Percentiles rank a stretch among this genome's conserved stretches.
phyloP scores from a whole-genome alignment of 2,797 vertebrate genomes.

The Hemibagrus guttatus region DNA sequence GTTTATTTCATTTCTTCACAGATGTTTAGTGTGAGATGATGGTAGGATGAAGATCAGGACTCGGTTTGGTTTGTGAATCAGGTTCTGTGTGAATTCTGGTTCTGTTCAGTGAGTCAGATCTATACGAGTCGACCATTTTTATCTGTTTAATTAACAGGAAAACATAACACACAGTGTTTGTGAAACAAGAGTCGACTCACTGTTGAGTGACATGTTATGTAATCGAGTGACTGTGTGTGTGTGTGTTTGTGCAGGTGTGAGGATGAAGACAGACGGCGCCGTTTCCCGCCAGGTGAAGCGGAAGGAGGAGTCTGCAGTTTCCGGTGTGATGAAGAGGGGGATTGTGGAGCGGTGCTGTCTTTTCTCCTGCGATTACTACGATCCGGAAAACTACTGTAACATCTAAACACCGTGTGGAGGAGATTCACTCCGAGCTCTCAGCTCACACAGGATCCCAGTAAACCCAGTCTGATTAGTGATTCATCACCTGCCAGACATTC shows the following conservation, averaged over 20 bases:
- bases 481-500: background rate
- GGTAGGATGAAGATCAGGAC: no score
- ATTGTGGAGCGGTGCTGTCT: constrained; percentile 53
- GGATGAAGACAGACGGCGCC: constrained; percentile 27
- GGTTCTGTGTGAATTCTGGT: no score
- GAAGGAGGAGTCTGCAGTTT: constrained; percentile 3
- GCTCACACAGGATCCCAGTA: background rate
- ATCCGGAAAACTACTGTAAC: constrained; percentile 58
- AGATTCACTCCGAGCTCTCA: background rate
- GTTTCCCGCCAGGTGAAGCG: constrained; percentile 13
- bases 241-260: constrained; percentile 27
- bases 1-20: no score
- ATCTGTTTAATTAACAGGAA: background rate
- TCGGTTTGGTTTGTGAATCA: no score
- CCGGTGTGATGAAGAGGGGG: constrained; percentile 45
- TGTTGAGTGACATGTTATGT: background rate
- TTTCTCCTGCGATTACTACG: constrained; percentile 50
- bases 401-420: constrained; percentile 19
- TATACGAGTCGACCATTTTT: background rate
- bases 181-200: background rate
- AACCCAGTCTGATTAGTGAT: background rate
- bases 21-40: no score
- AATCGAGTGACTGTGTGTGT: background rate
- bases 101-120: no score
- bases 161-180: background rate